Base-by-base conservation (phyloP, 2,888 invertebrate species). In the Conistra vaccinii region DNA sequence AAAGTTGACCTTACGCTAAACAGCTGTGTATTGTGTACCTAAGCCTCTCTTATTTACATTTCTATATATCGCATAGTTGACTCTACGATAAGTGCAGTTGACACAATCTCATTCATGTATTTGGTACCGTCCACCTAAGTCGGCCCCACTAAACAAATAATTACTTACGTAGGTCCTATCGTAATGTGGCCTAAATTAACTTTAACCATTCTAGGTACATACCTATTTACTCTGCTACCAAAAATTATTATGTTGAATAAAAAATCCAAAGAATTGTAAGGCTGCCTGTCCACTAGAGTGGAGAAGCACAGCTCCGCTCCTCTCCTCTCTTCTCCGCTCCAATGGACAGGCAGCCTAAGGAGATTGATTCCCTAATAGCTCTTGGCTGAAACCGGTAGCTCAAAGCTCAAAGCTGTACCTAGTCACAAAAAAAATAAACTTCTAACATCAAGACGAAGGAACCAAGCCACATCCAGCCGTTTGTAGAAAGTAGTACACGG, bases 1-100 rank as follows among this genome's bases (percentile, higher is more conserved):
- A 79, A 61, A 62, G 48, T 62, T 76, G 78, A 78, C 69, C 35
- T 78, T 70, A 61, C 32, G 20, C 23, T 48, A 55, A 55, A 71
- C 53, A 35, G 53, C 53, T 48, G 51, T 53, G 45, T 29, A n/a
- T 61, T 69, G n/a, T 26, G 53, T 61, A 45, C 10, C 0, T 7
- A 73, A 61, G 29, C 35, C 76, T 12, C 32, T 60, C 9, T 26
- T 70, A 61, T 76, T 78, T 78, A 55, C n/a, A 32, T 76, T 45
- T 32, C 9, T 70, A 53, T 60, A 32, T 20, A 78, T 12, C 17
- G 20, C 39, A n/a, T 53, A 60, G 26, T 35, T 69, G 35, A 26
- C 17, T 74, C 23, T 32, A 26, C n/a, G 35, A 42, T 60, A 58
- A 42, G 29, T 69, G 78, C 60, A 76, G 55, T n/a, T 69, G 35